These are phyloP conservation scores for Latrodectus elegans DNA, from an alignment of 2,888 invertebrate species.

Conservation along the genomic window DNA sequence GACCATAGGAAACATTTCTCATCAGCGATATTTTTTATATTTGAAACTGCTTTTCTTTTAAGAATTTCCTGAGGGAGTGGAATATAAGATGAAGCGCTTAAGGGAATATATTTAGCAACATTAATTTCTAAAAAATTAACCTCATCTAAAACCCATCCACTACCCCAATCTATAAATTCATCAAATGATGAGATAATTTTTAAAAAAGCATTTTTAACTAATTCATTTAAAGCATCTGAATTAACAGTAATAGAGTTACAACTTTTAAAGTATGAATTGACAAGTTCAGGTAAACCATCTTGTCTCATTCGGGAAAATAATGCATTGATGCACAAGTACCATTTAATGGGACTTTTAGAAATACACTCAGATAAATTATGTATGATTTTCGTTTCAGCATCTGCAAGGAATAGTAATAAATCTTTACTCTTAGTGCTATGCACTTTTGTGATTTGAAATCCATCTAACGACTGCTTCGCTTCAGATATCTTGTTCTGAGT, in stretches of 20 bases:
- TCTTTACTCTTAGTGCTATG: not conserved
- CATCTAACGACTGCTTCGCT: not conserved
- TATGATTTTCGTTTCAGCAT: not conserved
- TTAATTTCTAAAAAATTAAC: not conserved
- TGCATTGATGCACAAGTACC: not conserved
- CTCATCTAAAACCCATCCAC: conserved; percentile 1
- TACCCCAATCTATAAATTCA: not conserved
- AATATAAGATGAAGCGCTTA: not conserved
- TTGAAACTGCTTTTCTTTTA: not conserved
- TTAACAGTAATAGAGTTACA: not conserved
- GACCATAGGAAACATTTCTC: not conserved
- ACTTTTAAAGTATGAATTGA: not conserved
- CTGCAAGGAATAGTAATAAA: not conserved
- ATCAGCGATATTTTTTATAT: not conserved
- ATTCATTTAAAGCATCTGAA: not conserved
- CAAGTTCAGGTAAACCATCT: not conserved
- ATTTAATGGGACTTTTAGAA: too few species aligned
- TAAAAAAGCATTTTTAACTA: not conserved
- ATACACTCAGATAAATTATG: not conserved
- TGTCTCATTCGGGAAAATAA: not conserved
- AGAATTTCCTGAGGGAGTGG: not conserved
- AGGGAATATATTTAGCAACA: not conserved
- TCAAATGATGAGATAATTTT: not conserved
- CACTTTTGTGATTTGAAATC: not conserved
- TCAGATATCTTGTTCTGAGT: not conserved